Base-by-base conservation (phyloP, 2,113 vertebrate genomes). In the Cinclus mexicanus region DNA sequence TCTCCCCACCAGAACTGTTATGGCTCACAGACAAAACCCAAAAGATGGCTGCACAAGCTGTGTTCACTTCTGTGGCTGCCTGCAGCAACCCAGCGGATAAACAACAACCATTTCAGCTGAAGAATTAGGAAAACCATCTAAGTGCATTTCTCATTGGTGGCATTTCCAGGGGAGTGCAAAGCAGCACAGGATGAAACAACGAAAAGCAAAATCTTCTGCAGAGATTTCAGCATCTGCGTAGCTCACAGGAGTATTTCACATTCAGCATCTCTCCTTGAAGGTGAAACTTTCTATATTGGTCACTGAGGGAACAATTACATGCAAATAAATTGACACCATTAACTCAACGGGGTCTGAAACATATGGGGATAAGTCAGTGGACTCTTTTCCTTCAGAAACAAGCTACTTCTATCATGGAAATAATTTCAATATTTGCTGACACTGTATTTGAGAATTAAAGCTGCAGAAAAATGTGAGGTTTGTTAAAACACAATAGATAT, bases 401-500 rank as follows among this genome's bases (percentile, higher is more conserved):
- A 87, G 52, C 52, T 3, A 9, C 31, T 95, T 83, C 76, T 90
- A 49, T 75, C 71, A 87, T 56, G 53, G 61, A 88, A 89, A 87
- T 86, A 83, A 79, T 90, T 70, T 75, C 90, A 91, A 89, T 79
- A 41, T 71, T 90, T 93, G 83, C 53, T 94, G 88, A 89, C 92
- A 94, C 23, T 87, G 10, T 67, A 95, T 94, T 95, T 94, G 88
- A 95, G 86, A 96, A 96, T 82, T 95, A 86, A 96, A 94, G 53
- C 83, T 89, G 80, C 42, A 94, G 60, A 93, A 94, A 96, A 95
- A 94, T 96, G 85, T 87, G 93, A 95, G 52, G 71, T 92, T 93
- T 94, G 83, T 68, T 95, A 75, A 91, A 96, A 96, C 55, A 93
- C 88, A 95, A 95, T 94, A 93, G 93, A 86, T 93, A 93, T 93